Conservation (phyloP, 1,140 invertebrate species). For the Acromyrmex heyeri region DNA sequence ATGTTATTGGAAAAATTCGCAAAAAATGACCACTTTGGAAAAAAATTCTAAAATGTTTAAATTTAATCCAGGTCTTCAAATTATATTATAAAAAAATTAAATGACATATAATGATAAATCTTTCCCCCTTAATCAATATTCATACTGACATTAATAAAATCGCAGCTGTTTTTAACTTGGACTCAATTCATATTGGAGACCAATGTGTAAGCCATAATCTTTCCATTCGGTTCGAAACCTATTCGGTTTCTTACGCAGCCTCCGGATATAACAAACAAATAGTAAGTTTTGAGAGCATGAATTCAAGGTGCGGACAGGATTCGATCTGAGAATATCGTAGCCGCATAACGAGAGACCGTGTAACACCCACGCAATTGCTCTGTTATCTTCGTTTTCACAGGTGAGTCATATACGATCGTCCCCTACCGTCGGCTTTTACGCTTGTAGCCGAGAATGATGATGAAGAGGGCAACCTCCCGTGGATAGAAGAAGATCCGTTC, state of each 20-base stretch:
- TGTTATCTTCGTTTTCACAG: conserved; percentile 74
- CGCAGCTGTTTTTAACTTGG: conserved; percentile 2
- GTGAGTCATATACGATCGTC: conserved; percentile 62
- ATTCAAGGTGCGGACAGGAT: conserved; percentile 76
- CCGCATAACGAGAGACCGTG: conserved; percentile 81
- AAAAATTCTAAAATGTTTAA: no score
- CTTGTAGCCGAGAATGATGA: conserved; percentile 68
- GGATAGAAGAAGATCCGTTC: conserved; percentile 67
- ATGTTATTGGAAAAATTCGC: no score
- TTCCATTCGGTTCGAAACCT: neutral
- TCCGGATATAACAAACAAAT: conserved; percentile 43
- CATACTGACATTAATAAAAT: conserved; percentile 7
- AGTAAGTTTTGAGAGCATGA: neutral
- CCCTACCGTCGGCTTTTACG: conserved; percentile 35
- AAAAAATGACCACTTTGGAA: no score
- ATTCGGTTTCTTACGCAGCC: neutral
- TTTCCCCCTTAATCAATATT: neutral
- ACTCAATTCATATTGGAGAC: conserved; percentile 20
- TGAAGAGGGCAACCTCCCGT: conserved; percentile 71
- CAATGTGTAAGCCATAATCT: neutral
- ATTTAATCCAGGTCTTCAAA: no score
- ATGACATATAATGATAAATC: neutral
- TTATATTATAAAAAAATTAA: no score
- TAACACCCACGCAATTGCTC: conserved; percentile 82
- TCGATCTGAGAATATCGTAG: conserved; percentile 79